Evolutionary conservation across 1,140 invertebrate species (phyloP).

Genomic region (Drosophila sulfurigaster): DNA sequence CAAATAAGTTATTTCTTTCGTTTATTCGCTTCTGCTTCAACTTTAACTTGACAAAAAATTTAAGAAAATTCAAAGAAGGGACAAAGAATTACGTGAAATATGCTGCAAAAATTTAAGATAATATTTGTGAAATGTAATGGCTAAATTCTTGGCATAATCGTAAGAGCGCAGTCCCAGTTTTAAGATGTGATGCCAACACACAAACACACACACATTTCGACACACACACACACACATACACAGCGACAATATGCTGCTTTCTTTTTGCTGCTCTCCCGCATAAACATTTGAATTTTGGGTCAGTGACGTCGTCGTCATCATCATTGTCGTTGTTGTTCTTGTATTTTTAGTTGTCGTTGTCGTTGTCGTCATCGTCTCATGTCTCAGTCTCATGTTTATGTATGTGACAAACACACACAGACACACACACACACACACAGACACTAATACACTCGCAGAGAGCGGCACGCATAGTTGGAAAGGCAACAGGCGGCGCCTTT

Average conservation of each 20-base stretch:
- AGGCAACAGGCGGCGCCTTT: constrained; percentile 24
- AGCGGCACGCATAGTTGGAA: background rate
- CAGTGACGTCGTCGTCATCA: constrained; percentile 59
- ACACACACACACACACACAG: constrained; percentile 17
- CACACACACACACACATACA: constrained; percentile 2
- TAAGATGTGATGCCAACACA: no score
- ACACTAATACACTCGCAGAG: constrained; percentile 23
- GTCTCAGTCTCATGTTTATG: constrained; percentile 67
- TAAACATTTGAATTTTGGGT: constrained; percentile 80
- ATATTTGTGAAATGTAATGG: constrained; percentile 13
- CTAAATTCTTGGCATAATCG: constrained; percentile 23
- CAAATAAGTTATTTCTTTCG: no score
- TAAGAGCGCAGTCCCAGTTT: background rate
- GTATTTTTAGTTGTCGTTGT: constrained; percentile 45
- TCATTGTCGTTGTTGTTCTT: constrained; percentile 8
- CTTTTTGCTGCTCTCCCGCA: constrained; percentile 54
- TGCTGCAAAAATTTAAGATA: constrained; percentile 18
- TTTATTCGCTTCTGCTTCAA: no score
- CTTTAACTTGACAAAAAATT: no score
- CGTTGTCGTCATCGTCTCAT: constrained; percentile 26
- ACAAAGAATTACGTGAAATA: background rate
- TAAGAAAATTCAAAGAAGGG: background rate
- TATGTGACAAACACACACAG: constrained; percentile 52
- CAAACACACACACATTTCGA: constrained; percentile 1
- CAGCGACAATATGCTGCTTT: constrained; percentile 30